Evolutionary conservation across 2,113 vertebrate species (phyloP), one percentile per base, ranked within the genome.

Genomic region (Calonectris borealis): DNA sequence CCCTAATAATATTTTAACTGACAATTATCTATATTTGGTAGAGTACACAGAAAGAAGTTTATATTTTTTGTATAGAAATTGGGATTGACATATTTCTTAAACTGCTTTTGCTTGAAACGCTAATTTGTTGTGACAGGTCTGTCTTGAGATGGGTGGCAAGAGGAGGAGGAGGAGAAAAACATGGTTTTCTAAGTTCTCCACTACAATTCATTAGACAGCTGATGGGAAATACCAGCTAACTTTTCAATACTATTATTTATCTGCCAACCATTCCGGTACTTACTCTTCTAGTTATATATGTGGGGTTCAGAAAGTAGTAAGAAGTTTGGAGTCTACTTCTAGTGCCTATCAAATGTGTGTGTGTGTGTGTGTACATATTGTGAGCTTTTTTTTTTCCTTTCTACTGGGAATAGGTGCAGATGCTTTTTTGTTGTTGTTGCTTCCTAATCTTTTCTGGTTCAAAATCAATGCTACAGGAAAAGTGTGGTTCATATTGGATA

Each of bases 381-480:
- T 77, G 26, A 86, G 10, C 2, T 61, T 13, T 29, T 7, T 7
- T 11, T 46, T 57, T 42, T 51, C 7, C 4, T 64, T 82, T 76
- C 9, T 48, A 34, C 5, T 66, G 5, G 4, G 9, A 86, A 68
- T 18, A 73, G 36, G 78, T 73, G 58, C 21, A 82, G 22, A 42
- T 42, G 4, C 2, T 2, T 66, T 87, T 34, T 71, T 86, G 25
- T 54, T 71, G 36, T 36, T 86, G 14, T 38, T 68, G 5, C 9
- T 82, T 88, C 44, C 13, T 60, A 84, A 49, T 72, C 10, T 91
- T 79, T 86, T 57, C 55, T 82, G 15, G 10, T 83, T 92, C 29
- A 66, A 88, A 96, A 96, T 94, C 76, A 88, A 93, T 86, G 57
- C 9, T 51, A 90, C 54, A 6, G 24, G 48, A 51, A 95, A 95